Evolutionary conservation across 2,113 vertebrate species (phyloP).

Genomic region (Dasyurus viverrinus): DNA sequence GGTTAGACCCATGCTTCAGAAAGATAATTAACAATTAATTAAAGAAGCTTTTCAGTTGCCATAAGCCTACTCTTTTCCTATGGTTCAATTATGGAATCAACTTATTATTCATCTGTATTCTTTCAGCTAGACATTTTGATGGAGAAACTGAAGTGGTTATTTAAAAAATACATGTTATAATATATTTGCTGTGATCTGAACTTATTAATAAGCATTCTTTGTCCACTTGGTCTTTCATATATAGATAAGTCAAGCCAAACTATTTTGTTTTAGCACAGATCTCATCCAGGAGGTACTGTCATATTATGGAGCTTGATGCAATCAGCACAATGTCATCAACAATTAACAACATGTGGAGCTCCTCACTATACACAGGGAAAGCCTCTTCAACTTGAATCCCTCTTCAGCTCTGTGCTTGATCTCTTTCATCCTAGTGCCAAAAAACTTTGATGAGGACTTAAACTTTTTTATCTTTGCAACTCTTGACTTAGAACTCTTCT

Average conservation of each 20-base stretch:
- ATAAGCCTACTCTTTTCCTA: not conserved
- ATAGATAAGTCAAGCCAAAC: not conserved
- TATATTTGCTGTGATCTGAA: not conserved
- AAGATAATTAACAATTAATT: too few relatives aligned
- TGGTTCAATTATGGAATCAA: not conserved
- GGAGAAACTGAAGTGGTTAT: not conserved
- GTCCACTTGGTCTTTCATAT: not conserved
- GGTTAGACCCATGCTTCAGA: too few relatives aligned
- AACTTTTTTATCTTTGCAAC: not conserved
- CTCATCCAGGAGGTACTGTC: not conserved
- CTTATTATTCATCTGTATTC: not conserved
- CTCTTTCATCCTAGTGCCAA: not conserved
- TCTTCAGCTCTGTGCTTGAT: not conserved
- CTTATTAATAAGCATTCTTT: not conserved
- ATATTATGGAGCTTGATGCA: not conserved
- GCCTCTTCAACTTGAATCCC: not conserved
- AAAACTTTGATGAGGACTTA: not conserved
- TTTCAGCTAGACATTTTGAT: not conserved
- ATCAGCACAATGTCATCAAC: not conserved
- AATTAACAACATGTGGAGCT: not conserved
- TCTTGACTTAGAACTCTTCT: not conserved
- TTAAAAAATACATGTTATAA: not conserved
- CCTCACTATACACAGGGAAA: not conserved
- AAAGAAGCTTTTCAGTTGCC: too few relatives aligned
- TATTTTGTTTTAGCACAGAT: not conserved